Base-by-base conservation (phyloP, 2,113 vertebrate genomes). In the Cynoglossus semilaevis region DNA sequence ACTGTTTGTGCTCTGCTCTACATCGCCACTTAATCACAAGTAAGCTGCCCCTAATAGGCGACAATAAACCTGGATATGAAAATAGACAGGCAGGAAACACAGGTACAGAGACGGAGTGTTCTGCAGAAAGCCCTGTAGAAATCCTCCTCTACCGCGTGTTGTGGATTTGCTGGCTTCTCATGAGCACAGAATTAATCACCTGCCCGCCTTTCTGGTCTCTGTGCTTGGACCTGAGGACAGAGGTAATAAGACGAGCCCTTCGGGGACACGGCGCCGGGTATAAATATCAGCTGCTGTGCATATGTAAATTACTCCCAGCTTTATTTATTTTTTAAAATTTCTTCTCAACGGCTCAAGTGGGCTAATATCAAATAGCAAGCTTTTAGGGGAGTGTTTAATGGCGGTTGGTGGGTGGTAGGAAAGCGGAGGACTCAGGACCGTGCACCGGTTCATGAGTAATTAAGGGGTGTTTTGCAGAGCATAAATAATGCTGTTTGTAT, bases 401-500 rank as follows among this genome's bases (percentile, higher is more conserved):
- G 93, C 92, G 94, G 94, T 89, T 91, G 91, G 95, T 95, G 94
- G 95, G 94, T 94, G 96, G 95, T 92, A 93, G 90, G 93, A 91
- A 29, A 86, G 92, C 89, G 88, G 91, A 90, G 88, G 91, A 93
- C 93, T 94, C 91, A 90, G 90, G 91, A 93, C 92, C 90, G 91
- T 89, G 92, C 91, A 92, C 90, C 91, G 88, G 92, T 93, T 94
- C 94, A 95, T 94, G 92, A 95, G 95, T 98, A 98, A 98, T 98
- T 98, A 99, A 96, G 94, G 92, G 94, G 91, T 94, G 96, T 96
- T 97, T 97, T 94, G 91, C 94, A 52, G 91, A 93, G 94, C 94
- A 98, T 99, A 96, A 98, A 98, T 98, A 98, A 99, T 97, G 95
- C 94, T 94, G 95, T 97, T 99, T 97, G 93, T 94, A 93, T 94